Evolutionary conservation across 2,113 vertebrate species (phyloP), one percentile per base, ranked within the genome.

Genomic region (Labeo catla): DNA sequence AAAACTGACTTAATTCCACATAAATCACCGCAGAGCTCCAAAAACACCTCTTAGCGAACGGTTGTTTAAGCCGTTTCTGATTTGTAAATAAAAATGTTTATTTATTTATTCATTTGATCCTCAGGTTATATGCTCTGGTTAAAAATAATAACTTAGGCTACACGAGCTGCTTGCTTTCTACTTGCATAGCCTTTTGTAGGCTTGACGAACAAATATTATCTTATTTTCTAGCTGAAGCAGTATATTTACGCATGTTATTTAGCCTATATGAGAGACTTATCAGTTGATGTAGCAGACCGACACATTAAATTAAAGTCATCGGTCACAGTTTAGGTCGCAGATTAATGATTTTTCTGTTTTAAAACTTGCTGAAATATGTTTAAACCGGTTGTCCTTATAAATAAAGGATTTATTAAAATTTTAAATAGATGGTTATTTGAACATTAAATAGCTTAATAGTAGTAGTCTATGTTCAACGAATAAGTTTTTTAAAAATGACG

Each of bases 1-100:
- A 65, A 93, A 93, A 93, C 89, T 90, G 91, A 88, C 90, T 88
- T 93, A 93, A 95, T 95, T 95, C 93, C 90, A 91, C 92, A 91
- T 86, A 87, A 93, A 91, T 91, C 92, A 81, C n/a, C 90, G 91
- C 91, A 91, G 91, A 91, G 91, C 89, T 91, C 92, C 91, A 87
- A 91, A 91, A 92, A 28, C 92, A 91, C 93, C 91, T 94, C 90
- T 88, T 84, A 39, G 16, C 11, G n/a, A 76, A 28, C 59, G 13
- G 43, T 5, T 50, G 6, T 61, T 61, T 61, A 9, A 61, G 21
- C 45, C 1, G 45, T 16, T 8, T 49, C 43, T n/a, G 23, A n/a
- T 34, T 65, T 12, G 16, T 39, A 12, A 57, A 21, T 49, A 74
- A 47, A 45, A 19, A 28, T 9, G 16, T 45, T 11, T 73, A 36